Conservation (phyloP, 2,797 vertebrate species). For the Buceros bicornis region DNA sequence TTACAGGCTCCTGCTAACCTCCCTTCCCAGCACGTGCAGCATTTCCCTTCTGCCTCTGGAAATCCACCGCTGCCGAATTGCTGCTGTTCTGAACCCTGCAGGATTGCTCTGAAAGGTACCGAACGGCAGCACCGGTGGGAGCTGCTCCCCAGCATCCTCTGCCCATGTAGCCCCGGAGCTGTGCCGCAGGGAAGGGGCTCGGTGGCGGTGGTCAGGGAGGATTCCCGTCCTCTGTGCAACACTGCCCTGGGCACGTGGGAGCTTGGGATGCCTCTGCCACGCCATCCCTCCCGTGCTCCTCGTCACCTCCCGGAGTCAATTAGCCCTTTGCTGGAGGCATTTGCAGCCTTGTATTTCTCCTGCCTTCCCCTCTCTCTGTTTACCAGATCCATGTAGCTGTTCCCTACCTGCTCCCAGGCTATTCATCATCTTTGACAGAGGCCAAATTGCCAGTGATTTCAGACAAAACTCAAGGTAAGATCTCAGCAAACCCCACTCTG, state of each 20-base stretch:
- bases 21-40: neutral
- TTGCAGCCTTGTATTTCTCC: neutral
- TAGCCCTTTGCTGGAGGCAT: neutral
- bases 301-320: neutral
- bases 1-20: neutral
- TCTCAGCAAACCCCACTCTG: neutral
- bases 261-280: rapidly evolving
- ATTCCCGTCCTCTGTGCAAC: neutral
- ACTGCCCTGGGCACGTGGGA: rapidly evolving
- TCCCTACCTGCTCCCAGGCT: neutral
- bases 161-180: rapidly evolving
- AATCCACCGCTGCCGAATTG: rapidly evolving
- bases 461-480: conserved; percentile 27
- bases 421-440: conserved; percentile 15
- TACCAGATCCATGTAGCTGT: rapidly evolving
- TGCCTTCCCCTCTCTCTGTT: neutral
- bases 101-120: neutral
- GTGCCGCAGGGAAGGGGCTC: rapidly evolving
- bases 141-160: rapidly evolving
- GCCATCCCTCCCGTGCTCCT: rapidly evolving
- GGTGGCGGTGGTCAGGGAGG: rapidly evolving
- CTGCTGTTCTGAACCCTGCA: rapidly evolving
- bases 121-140: rapidly evolving
- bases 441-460: neutral
- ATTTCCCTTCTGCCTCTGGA: neutral